phyloP scores from a whole-genome alignment of 2,888 invertebrate genomes.

The Osmoderma eremita region DNA sequence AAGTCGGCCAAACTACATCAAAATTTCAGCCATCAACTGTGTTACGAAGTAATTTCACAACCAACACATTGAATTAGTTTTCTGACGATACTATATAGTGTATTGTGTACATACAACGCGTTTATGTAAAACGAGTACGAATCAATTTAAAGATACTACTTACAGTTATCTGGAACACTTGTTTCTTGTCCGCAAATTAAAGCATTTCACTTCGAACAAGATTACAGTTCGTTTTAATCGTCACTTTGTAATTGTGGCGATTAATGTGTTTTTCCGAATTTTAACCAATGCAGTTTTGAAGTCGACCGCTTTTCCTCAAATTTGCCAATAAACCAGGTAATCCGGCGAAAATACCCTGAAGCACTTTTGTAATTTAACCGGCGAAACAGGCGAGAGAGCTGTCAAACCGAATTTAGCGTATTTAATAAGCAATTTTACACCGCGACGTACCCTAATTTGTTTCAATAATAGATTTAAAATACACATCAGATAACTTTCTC shows the following conservation, averaged over 20 bases:
- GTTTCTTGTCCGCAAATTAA: conserved; percentile 48
- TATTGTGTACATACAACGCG: no score
- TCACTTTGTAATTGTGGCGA: conserved; percentile 25
- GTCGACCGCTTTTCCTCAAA: not conserved
- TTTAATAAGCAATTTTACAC: conserved; percentile 41
- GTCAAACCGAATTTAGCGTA: conserved; percentile 50
- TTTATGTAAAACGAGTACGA: not conserved
- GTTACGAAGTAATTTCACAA: conserved; percentile 30
- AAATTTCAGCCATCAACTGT: conserved; percentile 14
- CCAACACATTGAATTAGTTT: conserved; percentile 2
- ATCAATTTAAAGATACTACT: conserved; percentile 19
- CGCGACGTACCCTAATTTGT: conserved; percentile 14
- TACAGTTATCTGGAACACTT: conserved; percentile 48
- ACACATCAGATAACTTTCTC: conserved; percentile 35
- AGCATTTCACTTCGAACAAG: conserved; percentile 51
- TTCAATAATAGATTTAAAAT: conserved; percentile 12
- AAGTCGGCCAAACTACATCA: conserved; percentile 23
- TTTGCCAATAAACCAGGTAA: conserved; percentile 23
- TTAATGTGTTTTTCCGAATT: not conserved
- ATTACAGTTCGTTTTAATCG: conserved; percentile 37
- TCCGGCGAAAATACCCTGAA: conserved; percentile 38
- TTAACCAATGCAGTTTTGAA: not conserved
- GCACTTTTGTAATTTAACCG: conserved; percentile 48
- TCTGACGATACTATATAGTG: no score
- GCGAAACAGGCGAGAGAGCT: conserved; percentile 50